Conservation (phyloP, 2,113 vertebrate species). For the Cairina moschata region DNA sequence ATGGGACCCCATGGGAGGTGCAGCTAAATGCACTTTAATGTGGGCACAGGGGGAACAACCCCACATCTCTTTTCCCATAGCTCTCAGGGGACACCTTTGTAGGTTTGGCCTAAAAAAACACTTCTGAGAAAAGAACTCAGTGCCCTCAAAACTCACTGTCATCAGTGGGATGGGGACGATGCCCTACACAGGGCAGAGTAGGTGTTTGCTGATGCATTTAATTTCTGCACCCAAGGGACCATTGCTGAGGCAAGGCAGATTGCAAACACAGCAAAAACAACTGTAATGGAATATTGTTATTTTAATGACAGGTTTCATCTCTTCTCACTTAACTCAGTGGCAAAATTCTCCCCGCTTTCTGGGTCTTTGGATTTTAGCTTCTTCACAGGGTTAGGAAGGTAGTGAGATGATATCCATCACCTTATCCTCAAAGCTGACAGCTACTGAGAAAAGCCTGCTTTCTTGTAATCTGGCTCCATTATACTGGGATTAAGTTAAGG, state of each 20-base stretch:
- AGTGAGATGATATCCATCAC: not conserved
- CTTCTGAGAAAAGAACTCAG: fast-evolving
- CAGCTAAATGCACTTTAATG: not conserved
- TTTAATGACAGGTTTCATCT: not conserved
- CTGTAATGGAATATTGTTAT: not conserved
- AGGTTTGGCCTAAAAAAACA: fast-evolving
- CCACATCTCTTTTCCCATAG: not conserved
- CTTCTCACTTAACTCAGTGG: not conserved
- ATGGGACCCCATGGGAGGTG: not conserved
- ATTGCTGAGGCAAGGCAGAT: not conserved
- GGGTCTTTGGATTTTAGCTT: not conserved
- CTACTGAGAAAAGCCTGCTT: not conserved
- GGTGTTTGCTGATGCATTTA: not conserved
- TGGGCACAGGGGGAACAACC: not conserved
- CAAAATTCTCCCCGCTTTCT: not conserved
- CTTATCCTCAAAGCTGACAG: not conserved
- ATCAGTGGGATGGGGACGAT: fast-evolving
- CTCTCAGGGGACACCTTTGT: not conserved
- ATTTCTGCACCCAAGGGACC: not conserved
- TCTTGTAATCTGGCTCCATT: not conserved
- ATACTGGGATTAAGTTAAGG: not conserved
- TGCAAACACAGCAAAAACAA: not conserved
- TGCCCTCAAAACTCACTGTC: not conserved
- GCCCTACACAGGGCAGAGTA: no score
- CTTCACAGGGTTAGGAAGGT: not conserved